Conservation (phyloP, 2,797 vertebrate species). For the Phrynocephalus guinanensis region DNA sequence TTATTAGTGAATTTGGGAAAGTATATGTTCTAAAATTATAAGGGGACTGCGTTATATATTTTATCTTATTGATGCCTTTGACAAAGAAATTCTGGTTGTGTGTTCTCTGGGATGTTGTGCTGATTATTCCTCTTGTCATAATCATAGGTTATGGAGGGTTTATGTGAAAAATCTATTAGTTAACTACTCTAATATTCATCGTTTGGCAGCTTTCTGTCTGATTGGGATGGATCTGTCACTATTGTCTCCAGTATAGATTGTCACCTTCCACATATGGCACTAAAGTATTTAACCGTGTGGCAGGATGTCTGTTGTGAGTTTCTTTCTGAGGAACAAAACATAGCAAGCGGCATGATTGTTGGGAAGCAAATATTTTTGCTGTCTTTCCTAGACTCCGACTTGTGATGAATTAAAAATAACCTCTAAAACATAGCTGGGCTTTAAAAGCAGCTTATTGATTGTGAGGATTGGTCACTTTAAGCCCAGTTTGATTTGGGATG, state of each 20-base stretch:
- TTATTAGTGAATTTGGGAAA: background rate
- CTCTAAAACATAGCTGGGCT: background rate
- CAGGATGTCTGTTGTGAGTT: background rate
- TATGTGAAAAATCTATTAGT: background rate
- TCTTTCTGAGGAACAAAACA: background rate
- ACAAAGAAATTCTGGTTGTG: background rate
- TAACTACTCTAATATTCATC: background rate
- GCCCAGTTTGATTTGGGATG: background rate
- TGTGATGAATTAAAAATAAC: background rate
- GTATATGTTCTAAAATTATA: background rate
- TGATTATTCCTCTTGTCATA: background rate
- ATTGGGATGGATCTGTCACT: background rate
- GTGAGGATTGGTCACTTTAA: background rate
- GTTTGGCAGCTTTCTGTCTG: background rate
- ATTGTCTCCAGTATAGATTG: background rate
- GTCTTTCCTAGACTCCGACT: background rate
- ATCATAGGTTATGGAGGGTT: background rate
- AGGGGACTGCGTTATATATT: background rate
- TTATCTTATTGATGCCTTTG: background rate
- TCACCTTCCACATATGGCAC: background rate
- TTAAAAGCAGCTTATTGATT: background rate
- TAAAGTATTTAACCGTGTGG: background rate
- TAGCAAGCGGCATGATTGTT: background rate
- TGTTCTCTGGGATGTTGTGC: background rate
- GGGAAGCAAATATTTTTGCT: background rate